phyloP scores from a whole-genome alignment of 2,797 vertebrate species.

The Spheniscus humboldti region DNA sequence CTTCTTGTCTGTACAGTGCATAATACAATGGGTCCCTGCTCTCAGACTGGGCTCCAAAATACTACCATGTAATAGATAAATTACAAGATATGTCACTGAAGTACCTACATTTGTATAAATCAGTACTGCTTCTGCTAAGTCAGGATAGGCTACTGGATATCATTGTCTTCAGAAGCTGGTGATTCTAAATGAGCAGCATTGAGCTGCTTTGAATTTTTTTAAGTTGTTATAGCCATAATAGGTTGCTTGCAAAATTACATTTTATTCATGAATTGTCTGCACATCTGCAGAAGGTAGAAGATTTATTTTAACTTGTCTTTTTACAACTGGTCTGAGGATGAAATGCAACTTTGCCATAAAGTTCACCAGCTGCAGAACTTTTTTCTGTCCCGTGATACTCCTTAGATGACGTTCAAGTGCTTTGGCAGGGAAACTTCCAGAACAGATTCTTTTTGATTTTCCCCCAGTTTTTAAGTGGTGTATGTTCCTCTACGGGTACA shows the following conservation, averaged over 20 bases:
- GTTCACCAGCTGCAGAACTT: slow-evolving; percentile 7
- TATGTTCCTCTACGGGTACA: neutral
- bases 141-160: neutral
- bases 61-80: neutral
- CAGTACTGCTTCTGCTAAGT: neutral
- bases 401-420: neutral
- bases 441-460: neutral
- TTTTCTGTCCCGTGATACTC: neutral
- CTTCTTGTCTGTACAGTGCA: neutral
- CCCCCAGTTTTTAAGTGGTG: neutral
- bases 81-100: neutral
- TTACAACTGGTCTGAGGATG: slow-evolving; percentile 14
- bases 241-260: neutral
- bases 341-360: neutral
- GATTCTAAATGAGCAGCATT: neutral
- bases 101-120: neutral
- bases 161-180: neutral
- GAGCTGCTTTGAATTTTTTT: neutral
- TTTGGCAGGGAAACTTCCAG: neutral
- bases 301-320: slow-evolving; percentile 13
- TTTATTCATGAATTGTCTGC: neutral
- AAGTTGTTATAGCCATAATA: neutral
- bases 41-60: neutral
- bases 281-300: neutral
- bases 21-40: neutral